Evolutionary conservation across 1,140 invertebrate genomes (phyloP).

Genomic region (Bombus confusus): DNA sequence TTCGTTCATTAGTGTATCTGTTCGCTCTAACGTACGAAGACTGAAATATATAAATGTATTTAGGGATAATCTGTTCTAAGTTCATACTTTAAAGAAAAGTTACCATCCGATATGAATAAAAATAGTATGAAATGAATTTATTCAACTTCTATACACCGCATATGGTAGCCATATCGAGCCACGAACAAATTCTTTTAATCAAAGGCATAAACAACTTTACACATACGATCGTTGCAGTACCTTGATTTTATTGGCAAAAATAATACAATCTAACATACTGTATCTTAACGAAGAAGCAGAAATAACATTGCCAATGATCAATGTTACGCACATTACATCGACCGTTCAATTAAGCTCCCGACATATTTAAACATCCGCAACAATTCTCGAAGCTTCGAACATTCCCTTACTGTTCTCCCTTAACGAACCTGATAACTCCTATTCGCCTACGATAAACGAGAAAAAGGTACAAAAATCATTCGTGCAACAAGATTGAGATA

Average conservation of each 20-base stretch:
- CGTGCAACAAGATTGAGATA: background rate
- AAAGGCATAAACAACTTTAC: no score
- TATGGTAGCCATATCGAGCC: background rate
- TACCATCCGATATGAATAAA: background rate
- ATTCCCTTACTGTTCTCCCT: background rate
- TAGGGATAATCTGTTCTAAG: background rate
- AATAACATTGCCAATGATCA: background rate
- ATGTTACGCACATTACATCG: background rate
- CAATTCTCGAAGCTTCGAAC: background rate
- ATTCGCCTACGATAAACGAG: background rate
- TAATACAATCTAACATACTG: background rate
- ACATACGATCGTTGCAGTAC: background rate
- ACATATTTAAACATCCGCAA: conserved; percentile 3
- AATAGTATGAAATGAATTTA: background rate
- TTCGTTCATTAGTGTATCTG: background rate
- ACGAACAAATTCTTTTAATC: background rate
- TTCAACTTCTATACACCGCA: background rate
- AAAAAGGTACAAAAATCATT: background rate
- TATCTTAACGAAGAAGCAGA: background rate
- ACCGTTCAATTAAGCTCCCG: background rate
- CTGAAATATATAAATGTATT: background rate
- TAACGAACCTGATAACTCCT: background rate
- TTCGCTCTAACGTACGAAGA: background rate
- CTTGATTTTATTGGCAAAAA: background rate
- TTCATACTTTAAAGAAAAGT: background rate